These are phyloP conservation scores for Orthosia incerta DNA, from an alignment of 2,888 invertebrate genomes.

Conservation along the genomic window DNA sequence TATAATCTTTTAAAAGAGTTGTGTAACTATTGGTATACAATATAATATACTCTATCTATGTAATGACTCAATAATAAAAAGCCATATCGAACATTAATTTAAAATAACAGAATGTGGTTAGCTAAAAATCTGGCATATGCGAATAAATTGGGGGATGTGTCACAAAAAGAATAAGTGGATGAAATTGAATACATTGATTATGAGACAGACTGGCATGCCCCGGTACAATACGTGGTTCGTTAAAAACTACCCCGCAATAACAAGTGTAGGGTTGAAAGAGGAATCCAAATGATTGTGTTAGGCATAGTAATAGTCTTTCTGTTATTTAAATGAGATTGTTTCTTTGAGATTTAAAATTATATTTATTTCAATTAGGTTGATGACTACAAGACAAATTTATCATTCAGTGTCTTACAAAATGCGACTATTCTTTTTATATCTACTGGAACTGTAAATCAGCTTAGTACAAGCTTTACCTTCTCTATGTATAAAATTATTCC, in stretches of 20 bases:
- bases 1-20: too few species aligned
- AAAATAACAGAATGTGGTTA: slow-evolving; percentile 51
- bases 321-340: slow-evolving; percentile 14
- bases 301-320: background rate
- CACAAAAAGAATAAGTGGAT: slow-evolving; percentile 82
- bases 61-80: slow-evolving; percentile 3
- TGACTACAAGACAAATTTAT: background rate
- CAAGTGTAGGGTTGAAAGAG: slow-evolving; percentile 23
- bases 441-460: slow-evolving; percentile 1
- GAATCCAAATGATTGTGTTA: slow-evolving; percentile 7
- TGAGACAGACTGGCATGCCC: slow-evolving; percentile 69
- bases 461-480: background rate
- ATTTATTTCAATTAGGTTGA: too few species aligned
- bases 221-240: slow-evolving; percentile 84
- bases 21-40: too few species aligned
- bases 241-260: slow-evolving; percentile 77
- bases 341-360: background rate
- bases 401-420: background rate
- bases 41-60: too few species aligned
- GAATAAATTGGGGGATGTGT: slow-evolving; percentile 77
- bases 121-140: slow-evolving; percentile 82
- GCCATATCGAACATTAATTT: background rate
- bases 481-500: slow-evolving; percentile 12
- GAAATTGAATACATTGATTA: slow-evolving; percentile 87
- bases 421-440: background rate